Evolutionary conservation across 1,140 invertebrate genomes (phyloP).

Genomic region (Bombus difficillimus): DNA sequence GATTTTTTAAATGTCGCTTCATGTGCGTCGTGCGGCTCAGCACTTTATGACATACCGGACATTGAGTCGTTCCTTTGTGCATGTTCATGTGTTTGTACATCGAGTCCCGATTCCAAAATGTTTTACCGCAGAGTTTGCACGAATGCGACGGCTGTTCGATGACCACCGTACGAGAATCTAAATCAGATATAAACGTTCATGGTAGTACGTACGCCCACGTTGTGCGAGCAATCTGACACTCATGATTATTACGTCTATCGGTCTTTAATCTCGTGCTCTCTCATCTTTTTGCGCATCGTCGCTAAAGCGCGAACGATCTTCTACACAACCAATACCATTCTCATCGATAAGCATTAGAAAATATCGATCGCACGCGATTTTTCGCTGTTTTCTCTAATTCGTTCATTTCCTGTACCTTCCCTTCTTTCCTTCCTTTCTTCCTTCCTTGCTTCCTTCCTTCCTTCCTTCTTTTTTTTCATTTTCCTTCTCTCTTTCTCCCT

Average conservation of each 20-base stretch:
- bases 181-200: slow-evolving; percentile 80
- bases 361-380: neutral
- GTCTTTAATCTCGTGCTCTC: neutral
- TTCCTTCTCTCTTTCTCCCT: too few species aligned
- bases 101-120: slow-evolving; percentile 83
- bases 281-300: neutral
- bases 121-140: slow-evolving; percentile 83
- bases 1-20: slow-evolving; percentile 82
- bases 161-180: slow-evolving; percentile 82
- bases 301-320: slow-evolving; percentile 11
- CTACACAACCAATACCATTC: neutral
- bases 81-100: slow-evolving; percentile 84
- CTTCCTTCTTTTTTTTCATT: neutral
- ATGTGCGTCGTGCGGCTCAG: slow-evolving; percentile 82
- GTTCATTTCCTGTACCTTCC: neutral
- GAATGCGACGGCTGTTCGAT: slow-evolving; percentile 82
- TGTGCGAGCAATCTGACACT: neutral
- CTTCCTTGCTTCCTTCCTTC: neutral
- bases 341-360: neutral
- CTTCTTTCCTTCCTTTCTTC: neutral
- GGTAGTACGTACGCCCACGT: slow-evolving; percentile 52
- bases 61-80: slow-evolving; percentile 83
- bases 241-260: neutral
- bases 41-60: slow-evolving; percentile 83
- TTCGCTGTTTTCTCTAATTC: neutral